Conservation (phyloP, 1,140 invertebrate species). For the Rhysida immarginata region DNA sequence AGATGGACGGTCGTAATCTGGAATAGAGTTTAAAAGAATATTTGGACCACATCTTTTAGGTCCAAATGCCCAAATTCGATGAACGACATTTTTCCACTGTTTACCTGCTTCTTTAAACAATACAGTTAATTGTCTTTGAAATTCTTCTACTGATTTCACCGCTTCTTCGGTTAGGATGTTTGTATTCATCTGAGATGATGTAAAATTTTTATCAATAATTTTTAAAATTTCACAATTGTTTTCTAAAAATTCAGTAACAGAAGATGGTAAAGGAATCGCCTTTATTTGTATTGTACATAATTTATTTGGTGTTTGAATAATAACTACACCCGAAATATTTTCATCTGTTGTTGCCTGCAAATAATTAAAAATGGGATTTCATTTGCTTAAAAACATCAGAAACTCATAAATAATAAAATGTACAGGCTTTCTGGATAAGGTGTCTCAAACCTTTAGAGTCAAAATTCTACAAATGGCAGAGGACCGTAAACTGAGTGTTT, state of each 20-base stretch:
- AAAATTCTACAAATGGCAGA: too few relatives aligned
- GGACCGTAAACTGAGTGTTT: too few relatives aligned
- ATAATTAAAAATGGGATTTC: too few relatives aligned
- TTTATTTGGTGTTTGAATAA: slow-evolving; percentile 50
- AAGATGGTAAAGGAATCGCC: slow-evolving; percentile 58
- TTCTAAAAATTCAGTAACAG: slow-evolving; percentile 53
- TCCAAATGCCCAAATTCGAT: slow-evolving; percentile 79
- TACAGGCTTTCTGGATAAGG: too few relatives aligned
- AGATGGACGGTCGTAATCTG: slow-evolving; percentile 27
- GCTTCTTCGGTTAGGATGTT: slow-evolving; percentile 29
- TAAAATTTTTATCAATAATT: slow-evolving; percentile 7
- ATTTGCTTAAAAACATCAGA: too few relatives aligned
- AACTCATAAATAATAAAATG: too few relatives aligned
- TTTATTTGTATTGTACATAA: slow-evolving; percentile 55
- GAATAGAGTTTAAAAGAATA: slow-evolving; percentile 59
- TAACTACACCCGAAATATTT: too few relatives aligned
- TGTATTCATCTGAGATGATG: slow-evolving; percentile 6
- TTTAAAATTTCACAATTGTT: slow-evolving; percentile 40
- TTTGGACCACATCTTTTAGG: slow-evolving; percentile 78
- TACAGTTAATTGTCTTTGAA: slow-evolving; percentile 45
- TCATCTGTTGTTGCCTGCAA: too few relatives aligned
- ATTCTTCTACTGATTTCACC: slow-evolving; percentile 38
- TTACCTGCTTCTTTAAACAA: slow-evolving; percentile 42
- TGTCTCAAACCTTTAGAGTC: too few relatives aligned
- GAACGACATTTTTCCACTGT: slow-evolving; percentile 40